Base-by-base conservation (phyloP, 2,888 invertebrate species). In the Geotrupes spiniger region DNA sequence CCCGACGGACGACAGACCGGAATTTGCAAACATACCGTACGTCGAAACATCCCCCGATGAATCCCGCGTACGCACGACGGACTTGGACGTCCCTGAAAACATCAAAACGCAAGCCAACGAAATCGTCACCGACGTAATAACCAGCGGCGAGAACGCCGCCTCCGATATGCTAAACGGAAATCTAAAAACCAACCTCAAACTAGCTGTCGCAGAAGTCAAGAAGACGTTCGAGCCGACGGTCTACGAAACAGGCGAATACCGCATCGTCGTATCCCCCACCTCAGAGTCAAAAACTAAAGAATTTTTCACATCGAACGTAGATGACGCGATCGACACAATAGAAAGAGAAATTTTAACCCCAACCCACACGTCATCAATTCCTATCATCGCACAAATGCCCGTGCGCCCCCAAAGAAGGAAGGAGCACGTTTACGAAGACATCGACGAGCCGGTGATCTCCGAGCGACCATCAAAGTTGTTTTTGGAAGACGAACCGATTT, bases 1-100 rank as follows among this genome's bases (percentile, higher is more conserved):
- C 12, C 69, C 70, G 8, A 53, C 59, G 9, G 53, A 60, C 40
- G 62, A 61, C 42, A 59, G 58, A 5, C 54, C 57, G 28, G 64
- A 66, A 53, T 63, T 64, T 33, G 65, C 59, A 6, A 64, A 67
- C 51, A 71, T 72, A 37, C 70, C 72, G 0, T 72, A 60, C 53
- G 63, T 64, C 28, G 72, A 72, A 60, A 56, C 63, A 12, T 64
- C 63, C 11, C 62, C 63, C 6, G 57, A 58, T 31, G 64, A 63
- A 10, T 28, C 43, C 36, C 40, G 44, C 9, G 39, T 40, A 16
- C 36, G 14, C 37, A 52, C 36, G 12, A 53, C 45, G 15, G 48
- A 37, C 36, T 42, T 48, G 27, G 53, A 53, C 26, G 47, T 48
- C 5, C 47, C 53, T n/a, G 51, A 54, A 16, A 48, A 58, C 15